Conservation (phyloP, 1,140 invertebrate genomes). For the Bemisia tabaci region DNA sequence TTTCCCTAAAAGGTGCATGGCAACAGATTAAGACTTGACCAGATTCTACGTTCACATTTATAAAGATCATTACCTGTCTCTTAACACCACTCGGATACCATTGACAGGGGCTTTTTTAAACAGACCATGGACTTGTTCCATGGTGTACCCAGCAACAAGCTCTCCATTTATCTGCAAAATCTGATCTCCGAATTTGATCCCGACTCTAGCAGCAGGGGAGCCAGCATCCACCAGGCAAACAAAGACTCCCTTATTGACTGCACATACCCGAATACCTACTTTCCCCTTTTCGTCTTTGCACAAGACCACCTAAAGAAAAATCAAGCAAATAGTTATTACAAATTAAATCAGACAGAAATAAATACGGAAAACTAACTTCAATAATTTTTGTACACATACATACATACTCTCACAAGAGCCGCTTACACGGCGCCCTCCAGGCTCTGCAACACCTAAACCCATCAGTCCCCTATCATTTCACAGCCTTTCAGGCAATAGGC, state of each 20-base stretch:
- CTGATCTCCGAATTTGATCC: conserved; percentile 85
- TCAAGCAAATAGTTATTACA: too few relatives aligned
- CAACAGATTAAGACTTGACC: too few relatives aligned
- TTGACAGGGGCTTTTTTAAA: conserved; percentile 57
- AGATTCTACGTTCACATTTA: too few relatives aligned
- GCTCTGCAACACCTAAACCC: too few relatives aligned
- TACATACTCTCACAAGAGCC: too few relatives aligned
- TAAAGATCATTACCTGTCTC: conserved; percentile 62
- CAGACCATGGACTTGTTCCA: conserved; percentile 72
- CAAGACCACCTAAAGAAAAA: conserved; percentile 51
- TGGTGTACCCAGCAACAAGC: conserved; percentile 69
- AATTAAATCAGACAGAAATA: too few relatives aligned
- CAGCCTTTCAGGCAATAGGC: too few relatives aligned
- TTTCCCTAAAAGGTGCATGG: too few relatives aligned
- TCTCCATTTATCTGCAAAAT: conserved; percentile 75
- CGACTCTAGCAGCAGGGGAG: conserved; percentile 70
- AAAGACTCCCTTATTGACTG: conserved; percentile 80
- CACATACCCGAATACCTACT: conserved; percentile 65
- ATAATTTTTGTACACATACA: too few relatives aligned
- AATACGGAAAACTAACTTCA: too few relatives aligned
- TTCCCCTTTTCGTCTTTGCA: conserved; percentile 77
- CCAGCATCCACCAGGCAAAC: conserved; percentile 68
- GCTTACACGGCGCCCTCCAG: too few relatives aligned
- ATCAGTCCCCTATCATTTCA: too few relatives aligned
- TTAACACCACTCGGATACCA: conserved; percentile 60